Evolutionary conservation across 2,888 invertebrate genomes (phyloP), one percentile per base, ranked within the genome.

Genomic region (Arge pagana): DNA sequence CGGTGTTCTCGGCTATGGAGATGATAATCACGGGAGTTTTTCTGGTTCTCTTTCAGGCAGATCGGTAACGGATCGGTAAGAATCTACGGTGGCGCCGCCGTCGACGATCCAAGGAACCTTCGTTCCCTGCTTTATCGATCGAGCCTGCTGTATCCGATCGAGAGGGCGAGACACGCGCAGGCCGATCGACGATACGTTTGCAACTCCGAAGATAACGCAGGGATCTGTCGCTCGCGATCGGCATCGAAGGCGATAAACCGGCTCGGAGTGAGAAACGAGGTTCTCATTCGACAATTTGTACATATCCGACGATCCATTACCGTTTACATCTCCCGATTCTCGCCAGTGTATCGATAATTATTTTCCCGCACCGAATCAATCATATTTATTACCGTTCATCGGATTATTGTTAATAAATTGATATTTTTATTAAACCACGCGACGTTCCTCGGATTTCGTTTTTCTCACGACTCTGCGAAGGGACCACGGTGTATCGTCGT

Each of bases 151-250:
- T 1, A 26, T n/a, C 28, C n/a, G 28, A 10, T 10, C 10, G n/a
- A 26, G n/a, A 3, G 28, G 3, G 28, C 28, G 2, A 8, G 10
- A 7, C 30, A 7, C 8, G 42, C 6, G 3, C 18, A n/a, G n/a
- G n/a, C n/a, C n/a, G n/a, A n/a, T n/a, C n/a, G n/a, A n/a, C n/a
- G n/a, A n/a, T n/a, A n/a, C n/a, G n/a, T n/a, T n/a, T n/a, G n/a
- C n/a, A n/a, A n/a, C n/a, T n/a, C n/a, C n/a, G n/a, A n/a, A 8
- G 45, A 23, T 45, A 45, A 15, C 11, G 15, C 13, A 33, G 10
- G n/a, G 45, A 45, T 45, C 35, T 23, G 18, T 45, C n/a, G 45
- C 15, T n/a, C 33, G 24, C 45, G 33, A 45, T 45, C 45, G 45
- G 28, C 28, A 3, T 26, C 28, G 23, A 4, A 4, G 23, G 15